Evolutionary conservation across 2,113 vertebrate genomes (phyloP), one percentile per base, ranked within the genome.

Genomic region (Gadus macrocephalus): DNA sequence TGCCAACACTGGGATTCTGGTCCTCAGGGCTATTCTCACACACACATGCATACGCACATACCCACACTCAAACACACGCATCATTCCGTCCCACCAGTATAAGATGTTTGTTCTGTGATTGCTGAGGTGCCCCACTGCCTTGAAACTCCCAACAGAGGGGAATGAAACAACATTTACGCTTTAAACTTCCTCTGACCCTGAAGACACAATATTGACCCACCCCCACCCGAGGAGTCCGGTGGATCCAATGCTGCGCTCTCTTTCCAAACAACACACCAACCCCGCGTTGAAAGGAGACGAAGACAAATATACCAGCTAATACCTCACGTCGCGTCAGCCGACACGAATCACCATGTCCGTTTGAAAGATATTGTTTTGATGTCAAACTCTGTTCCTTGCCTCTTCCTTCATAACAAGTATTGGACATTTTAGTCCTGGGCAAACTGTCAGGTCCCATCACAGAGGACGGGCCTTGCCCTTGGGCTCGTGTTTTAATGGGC

Each of bases 91-190:
- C 70, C 76, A 78, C 82, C 77, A 73, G 77, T 78, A 80, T 75
- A 84, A 77, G 69, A 72, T 64, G 80, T 83, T 86, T 82, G 76
- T 76, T 78, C 88, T 85, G 86, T 72, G 74, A 84, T 75, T 80
- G 80, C 19, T 31, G 78, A 84, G 83, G 80, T 84, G 78, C 70
- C 75, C 76, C 66, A 31, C 65, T 80, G 67, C 67, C 74, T 81
- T 78, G 71, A 83, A 74, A 83, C 81, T 78, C 69, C 71, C 77
- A 70, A 68, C 68, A 61, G 62, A 82, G 67, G 74, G 84, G 81
- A 78, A 81, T 49, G 12, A 86, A 87, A 85, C 59, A 31, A 77
- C 76, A 80, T 89, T 82, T 78, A 87, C 71, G 70, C 75, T 80
- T 80, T 78, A 42, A 81, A 79, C 83, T 83, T 87, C 81, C 86